Base-by-base conservation (phyloP, 2,888 invertebrate species). In the Coleophora flavipennella region DNA sequence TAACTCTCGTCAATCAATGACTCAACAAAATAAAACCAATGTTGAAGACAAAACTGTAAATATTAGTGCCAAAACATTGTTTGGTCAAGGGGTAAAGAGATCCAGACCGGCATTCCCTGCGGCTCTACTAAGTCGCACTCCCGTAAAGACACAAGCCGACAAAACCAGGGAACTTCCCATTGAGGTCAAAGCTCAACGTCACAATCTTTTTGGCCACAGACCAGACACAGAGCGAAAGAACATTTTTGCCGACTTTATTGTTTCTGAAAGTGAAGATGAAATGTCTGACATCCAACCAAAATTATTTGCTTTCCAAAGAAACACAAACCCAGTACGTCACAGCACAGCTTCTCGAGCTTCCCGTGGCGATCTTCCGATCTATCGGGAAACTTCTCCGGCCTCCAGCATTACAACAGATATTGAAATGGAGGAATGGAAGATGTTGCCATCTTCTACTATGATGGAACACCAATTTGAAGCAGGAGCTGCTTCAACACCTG, bases 381-480 rank as follows among this genome's bases (percentile, higher is more conserved):
- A n/a, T 20, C 52, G 63, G 35, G 62, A 67, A 14, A 46, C 48
- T 25, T 78, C 78, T 1, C 67, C 57, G 1, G 50, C 62, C 1
- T 67, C 71, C 4, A 76, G 68, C 50, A 46, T 70, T 12, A 66
- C 68, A 35, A 66, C 62, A 35, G 79, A 81, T 43, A 61, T 71
- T 38, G 83, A 83, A 60, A 61, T 79, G 50, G 80, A 80, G 43
- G 75, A 76, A 29, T 79, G 80, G 75, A 67, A 61, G 38, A 57
- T 65, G 10, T 46, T 85, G 8, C 80, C 84, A 20, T 85, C 84
- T 13, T 85, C 85, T 7, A 85, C 85, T 28, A 74, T 84, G 77
- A 62, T 84, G 39, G 83, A 74, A 25, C 61, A 68, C 41, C 69
- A 75, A 45, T 41, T 69, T 6, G 64, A 76, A 50, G 38, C 39